Evolutionary conservation across 2,797 vertebrate species (phyloP), one percentile per base, ranked within the genome.

Genomic region (Chloroceryle inda): DNA sequence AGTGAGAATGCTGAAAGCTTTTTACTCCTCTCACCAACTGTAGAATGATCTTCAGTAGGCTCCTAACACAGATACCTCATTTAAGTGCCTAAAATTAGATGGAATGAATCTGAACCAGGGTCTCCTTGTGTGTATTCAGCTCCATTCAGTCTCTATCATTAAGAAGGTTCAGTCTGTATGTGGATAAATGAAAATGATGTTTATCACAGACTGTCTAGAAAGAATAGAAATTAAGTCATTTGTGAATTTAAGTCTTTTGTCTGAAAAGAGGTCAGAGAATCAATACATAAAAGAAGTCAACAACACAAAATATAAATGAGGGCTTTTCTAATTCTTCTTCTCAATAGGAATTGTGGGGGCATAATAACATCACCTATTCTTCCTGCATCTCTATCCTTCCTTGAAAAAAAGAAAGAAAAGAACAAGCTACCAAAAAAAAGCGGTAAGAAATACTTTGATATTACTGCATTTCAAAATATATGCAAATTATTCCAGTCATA

Each of bases 401-500:
- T 68, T n/a, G 35, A 56, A 89, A 77, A 59, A 74, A 49, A 5
- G 18, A 44, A 75, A 92, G 90, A 58, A 40, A 5, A n/a, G 68
- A 38, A 38, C 1, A 6, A 47, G 11, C 2, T 2, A 13, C 3
- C 7, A 59, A 63, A 94, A 96, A 56, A 1, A 13, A n/a, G 55
- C 55, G 88, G 58, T 85, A 80, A 76, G 15, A 38, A 96, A 63
- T 11, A 21, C 49, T 92, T 81, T 75, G 27, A 53, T 71, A 38
- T 35, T 77, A 67, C 61, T 87, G 84, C 87, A 91, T 79, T 84
- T 21, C 11, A 59, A 59, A 89, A 82, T 42, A 66, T 95, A 97
- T 91, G 74, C 89, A 91, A 49, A 53, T 42, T 7, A 53, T 31
- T 53, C 29, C 29, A 53, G 52, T 84, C 79, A 53, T 73, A 85